Base-by-base conservation (phyloP, 2,888 invertebrate species). In the Cynaeus angustus region DNA sequence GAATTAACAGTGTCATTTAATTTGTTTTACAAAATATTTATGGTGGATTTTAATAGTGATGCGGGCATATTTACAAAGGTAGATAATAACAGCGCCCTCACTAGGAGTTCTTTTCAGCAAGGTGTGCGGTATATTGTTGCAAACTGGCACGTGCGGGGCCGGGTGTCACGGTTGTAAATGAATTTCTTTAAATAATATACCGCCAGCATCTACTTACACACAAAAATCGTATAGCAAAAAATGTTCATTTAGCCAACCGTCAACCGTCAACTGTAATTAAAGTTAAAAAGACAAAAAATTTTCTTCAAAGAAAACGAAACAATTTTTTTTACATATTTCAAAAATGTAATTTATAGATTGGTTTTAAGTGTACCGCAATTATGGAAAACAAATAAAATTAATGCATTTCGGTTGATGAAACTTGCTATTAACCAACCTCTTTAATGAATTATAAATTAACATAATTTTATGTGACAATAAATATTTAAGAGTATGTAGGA, bases 91-190 rank as follows among this genome's bases (percentile, higher is more conserved):
- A 45, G 12, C 21, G 21, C 21, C 21, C 21, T 21, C 21, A 21
- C 21, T 21, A 21, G 1, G 2, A 21, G 21, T 13, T 12, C 37
- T 30, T 46, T 48, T 48, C n/a, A 4, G 9, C 10, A 61, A 61
- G 61, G 48, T 61, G 59, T 46, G 26, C 61, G 37, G 33, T 41
- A 12, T 41, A 30, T 43, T 56, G 21, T 41, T 46, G 14, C 43
- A 26, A 45, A 14, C 21, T 55, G 62, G 14, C 55, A 48, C 62
- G 68, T 68, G 68, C 68, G 68, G 68, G 68, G 68, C 68, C 68
- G 28, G 62, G 46, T 68, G 68, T 21, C 28, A n/a, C n/a, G n/a
- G 13, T 37, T 37, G 37, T 2, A 37, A 37, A 37, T 37, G 37
- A 8, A 1, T 37, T 37, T 5, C 2, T 12, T 10, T 48, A 48